These are phyloP conservation scores for Callopanchax toddi DNA, from an alignment of 2,113 vertebrate species.

Conservation along the genomic window DNA sequence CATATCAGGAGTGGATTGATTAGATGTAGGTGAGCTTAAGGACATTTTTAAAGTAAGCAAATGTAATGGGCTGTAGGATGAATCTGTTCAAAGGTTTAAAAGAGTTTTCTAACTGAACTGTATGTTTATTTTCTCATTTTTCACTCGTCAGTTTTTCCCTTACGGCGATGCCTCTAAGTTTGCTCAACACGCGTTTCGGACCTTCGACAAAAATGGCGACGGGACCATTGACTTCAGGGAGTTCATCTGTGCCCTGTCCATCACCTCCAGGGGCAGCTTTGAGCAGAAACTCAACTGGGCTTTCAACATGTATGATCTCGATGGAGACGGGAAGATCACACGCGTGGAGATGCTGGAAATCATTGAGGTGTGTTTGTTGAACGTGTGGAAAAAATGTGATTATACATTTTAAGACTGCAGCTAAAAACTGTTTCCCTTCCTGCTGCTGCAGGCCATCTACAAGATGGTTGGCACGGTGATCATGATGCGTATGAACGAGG, in stretches of 20 bases:
- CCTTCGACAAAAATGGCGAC: conserved; percentile 96
- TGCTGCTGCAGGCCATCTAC: conserved; percentile 89
- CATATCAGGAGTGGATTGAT: too few species aligned
- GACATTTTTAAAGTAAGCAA: neutral
- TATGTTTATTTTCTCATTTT: neutral
- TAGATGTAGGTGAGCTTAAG: neutral
- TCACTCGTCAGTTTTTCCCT: conserved; percentile 87
- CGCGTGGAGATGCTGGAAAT: conserved; percentile 98
- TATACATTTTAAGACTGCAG: too few species aligned
- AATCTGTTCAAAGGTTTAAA: neutral
- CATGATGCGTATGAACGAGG: conserved; percentile 99
- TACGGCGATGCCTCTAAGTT: conserved; percentile 98
- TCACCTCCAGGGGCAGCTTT: conserved; percentile 96
- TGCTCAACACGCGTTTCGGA: conserved; percentile 96
- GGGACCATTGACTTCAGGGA: conserved; percentile 99
- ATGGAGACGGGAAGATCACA: conserved; percentile 95
- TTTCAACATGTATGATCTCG: conserved; percentile 98
- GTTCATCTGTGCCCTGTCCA: conserved; percentile 97
- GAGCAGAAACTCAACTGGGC: conserved; percentile 99
- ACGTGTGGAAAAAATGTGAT: neutral
- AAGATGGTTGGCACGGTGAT: conserved; percentile 99
- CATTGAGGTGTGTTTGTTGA: conserved; percentile 74
- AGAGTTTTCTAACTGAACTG: neutral
- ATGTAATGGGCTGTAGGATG: neutral
- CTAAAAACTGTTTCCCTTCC: too few species aligned